These are phyloP conservation scores for Copidosoma floridanum DNA, from an alignment of 1,140 invertebrate species.

Conservation along the genomic window DNA sequence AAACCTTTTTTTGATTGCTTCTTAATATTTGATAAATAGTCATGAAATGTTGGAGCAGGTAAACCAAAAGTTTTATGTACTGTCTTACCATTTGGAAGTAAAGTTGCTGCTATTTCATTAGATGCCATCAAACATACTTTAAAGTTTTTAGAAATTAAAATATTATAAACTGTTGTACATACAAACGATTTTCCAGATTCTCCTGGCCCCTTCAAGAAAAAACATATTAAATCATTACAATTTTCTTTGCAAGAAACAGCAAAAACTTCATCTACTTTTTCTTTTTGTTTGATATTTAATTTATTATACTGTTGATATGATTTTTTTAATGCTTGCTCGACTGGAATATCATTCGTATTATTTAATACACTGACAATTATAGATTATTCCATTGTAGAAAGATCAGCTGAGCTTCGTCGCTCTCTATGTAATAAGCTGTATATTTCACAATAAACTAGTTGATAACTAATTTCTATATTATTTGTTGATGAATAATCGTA, in stretches of 20 bases:
- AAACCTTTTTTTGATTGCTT: slow-evolving; percentile 33
- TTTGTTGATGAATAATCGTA: not conserved
- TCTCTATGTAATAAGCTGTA: not conserved
- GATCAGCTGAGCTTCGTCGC: not conserved
- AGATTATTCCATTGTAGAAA: no score
- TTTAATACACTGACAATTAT: no score
- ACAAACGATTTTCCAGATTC: not conserved
- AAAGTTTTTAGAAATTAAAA: not conserved
- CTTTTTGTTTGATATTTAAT: not conserved
- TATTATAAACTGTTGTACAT: not conserved
- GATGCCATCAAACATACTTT: slow-evolving; percentile 19
- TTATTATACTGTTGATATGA: not conserved
- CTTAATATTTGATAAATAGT: slow-evolving; percentile 28
- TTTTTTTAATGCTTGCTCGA: no score
- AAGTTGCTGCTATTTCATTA: slow-evolving; percentile 33
- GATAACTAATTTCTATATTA: not conserved
- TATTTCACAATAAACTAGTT: not conserved
- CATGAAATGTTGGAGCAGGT: slow-evolving; percentile 24
- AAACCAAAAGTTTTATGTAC: slow-evolving; percentile 31
- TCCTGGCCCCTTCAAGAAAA: not conserved
- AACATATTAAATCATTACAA: not conserved
- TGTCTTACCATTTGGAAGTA: slow-evolving; percentile 31
- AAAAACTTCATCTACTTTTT: not conserved
- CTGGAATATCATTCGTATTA: no score
- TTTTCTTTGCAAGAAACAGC: not conserved